phyloP scores from a whole-genome alignment of 1,140 invertebrate species.

The Cataglyphis hispanica region DNA sequence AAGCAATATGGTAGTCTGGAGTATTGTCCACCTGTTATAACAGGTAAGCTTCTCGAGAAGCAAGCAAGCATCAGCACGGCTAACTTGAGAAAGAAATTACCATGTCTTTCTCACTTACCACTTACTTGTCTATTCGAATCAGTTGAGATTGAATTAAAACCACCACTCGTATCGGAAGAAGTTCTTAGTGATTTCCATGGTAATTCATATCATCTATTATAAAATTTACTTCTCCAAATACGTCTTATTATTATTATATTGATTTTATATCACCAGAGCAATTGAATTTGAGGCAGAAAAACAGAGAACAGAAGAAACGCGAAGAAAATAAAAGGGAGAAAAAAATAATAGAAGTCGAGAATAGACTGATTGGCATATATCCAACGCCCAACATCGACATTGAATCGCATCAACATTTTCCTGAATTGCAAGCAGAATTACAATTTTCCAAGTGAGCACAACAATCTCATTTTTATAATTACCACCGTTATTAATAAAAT shows the following conservation, averaged over 20 bases:
- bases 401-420: conserved; percentile 90
- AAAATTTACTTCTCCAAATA: not conserved
- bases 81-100: conserved; percentile 91
- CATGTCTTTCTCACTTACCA: conserved; percentile 96
- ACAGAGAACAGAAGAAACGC: conserved; percentile 88
- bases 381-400: conserved; percentile 88
- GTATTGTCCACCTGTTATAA: conserved; percentile 91
- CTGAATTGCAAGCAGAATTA: conserved; percentile 85
- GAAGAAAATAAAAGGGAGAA: conserved; percentile 91
- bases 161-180: conserved; percentile 90
- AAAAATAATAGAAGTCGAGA: conserved; percentile 91
- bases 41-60: conserved; percentile 92
- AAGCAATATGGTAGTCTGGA: conserved; percentile 94
- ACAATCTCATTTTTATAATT: conserved; percentile 28
- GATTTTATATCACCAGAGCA: conserved; percentile 85
- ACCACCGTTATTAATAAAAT: not conserved
- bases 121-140: conserved; percentile 96
- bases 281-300: conserved; percentile 88
- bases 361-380: conserved; percentile 90
- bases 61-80: conserved; percentile 94
- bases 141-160: conserved; percentile 93
- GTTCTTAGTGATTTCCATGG: conserved; percentile 90
- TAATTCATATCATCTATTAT: conserved; percentile 76
- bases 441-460: conserved; percentile 81
- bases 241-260: not conserved